These are phyloP conservation scores for Acleris cristana DNA, from an alignment of 2,888 invertebrate species.

Conservation along the genomic window DNA sequence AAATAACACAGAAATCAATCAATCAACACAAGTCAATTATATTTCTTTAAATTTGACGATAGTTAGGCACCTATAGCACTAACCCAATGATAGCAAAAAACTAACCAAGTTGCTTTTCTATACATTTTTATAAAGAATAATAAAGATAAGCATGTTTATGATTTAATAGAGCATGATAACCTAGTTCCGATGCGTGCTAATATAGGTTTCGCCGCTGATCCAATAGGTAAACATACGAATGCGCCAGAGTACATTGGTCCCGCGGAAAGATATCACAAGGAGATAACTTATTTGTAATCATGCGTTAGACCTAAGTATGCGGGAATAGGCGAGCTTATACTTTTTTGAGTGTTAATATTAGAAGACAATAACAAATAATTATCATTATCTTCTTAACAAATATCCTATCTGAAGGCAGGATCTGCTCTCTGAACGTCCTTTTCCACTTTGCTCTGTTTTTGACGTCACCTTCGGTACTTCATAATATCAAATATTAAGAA, in stretches of 20 bases:
- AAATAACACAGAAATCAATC: too few species aligned
- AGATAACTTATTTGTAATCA: background rate
- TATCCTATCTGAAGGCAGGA: too few species aligned
- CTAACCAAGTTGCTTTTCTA: background rate
- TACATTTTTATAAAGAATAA: conserved; percentile 16
- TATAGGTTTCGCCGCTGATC: conserved; percentile 25
- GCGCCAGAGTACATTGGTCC: conserved; percentile 5
- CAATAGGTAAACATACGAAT: conserved; percentile 28
- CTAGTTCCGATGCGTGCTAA: conserved; percentile 23
- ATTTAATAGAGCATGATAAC: conserved; percentile 46
- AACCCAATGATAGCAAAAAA: background rate
- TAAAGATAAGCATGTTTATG: conserved; percentile 55
- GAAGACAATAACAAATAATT: background rate
- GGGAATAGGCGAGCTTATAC: conserved; percentile 5
- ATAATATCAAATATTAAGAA: too few species aligned
- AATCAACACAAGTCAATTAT: too few species aligned
- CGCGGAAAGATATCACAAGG: background rate
- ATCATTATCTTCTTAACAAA: too few species aligned
- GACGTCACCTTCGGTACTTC: too few species aligned
- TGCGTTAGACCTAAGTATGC: background rate
- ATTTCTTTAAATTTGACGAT: background rate
- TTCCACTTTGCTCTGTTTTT: too few species aligned
- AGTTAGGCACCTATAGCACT: background rate
- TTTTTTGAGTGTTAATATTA: background rate
- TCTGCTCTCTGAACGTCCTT: too few species aligned